Evolutionary conservation across 2,113 vertebrate species (phyloP).

Genomic region (Sphyrna mokarran): DNA sequence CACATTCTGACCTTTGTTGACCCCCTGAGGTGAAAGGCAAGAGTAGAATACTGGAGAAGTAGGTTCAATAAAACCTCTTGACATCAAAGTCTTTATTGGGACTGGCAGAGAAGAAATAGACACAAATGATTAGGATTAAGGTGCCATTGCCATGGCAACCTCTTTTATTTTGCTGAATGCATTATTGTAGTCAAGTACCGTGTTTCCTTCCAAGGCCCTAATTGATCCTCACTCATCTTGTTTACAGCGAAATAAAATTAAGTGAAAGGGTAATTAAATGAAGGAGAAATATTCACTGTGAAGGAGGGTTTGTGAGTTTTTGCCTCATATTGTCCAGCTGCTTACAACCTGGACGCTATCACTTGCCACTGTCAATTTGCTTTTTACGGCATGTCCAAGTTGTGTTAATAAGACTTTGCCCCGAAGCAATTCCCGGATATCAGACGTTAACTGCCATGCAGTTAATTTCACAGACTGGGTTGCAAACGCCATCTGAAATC

Average conservation of each 20-base stretch:
- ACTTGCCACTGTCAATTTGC: not conserved
- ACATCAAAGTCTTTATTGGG: slow-evolving; percentile 30
- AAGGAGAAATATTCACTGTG: not conserved
- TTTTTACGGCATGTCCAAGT: not conserved
- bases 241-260: not conserved
- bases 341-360: not conserved
- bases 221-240: slow-evolving; percentile 22
- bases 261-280: slow-evolving; percentile 4
- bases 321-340: not conserved
- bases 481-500: not conserved
- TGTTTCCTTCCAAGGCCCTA: not conserved
- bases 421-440: not conserved
- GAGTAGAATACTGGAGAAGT: not conserved
- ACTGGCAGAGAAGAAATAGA: not conserved
- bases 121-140: slow-evolving; percentile 11
- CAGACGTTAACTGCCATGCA: not conserved
- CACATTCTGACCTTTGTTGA: not conserved
- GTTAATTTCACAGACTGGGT: slow-evolving; percentile 17
- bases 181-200: not conserved
- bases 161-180: slow-evolving; percentile 5
- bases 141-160: slow-evolving; percentile 20
- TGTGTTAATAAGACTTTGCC: not conserved
- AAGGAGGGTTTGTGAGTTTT: not conserved
- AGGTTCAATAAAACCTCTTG: slow-evolving; percentile 14
- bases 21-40: slow-evolving; percentile 19